Evolutionary conservation across 1,140 invertebrate species (phyloP), one percentile per base, ranked within the genome.

Genomic region (Camponotus pennsylvanicus): DNA sequence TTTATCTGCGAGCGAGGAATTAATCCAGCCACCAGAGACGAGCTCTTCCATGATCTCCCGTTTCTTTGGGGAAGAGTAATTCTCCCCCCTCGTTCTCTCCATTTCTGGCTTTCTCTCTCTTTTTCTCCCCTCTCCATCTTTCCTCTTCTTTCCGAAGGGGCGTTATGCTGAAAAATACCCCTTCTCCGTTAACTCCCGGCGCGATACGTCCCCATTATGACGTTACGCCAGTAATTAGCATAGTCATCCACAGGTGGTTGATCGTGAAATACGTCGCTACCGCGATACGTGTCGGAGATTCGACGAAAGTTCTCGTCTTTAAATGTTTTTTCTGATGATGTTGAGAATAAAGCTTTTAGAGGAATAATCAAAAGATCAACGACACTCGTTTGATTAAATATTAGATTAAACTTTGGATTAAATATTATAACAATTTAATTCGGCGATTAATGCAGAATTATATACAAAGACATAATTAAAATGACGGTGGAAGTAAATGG

Each of bases 231-330:
- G 86, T 91, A 91, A 91, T 91, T 91, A 91, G 87, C 90, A 91
- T 91, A 91, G 89, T 91, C 89, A 91, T 91, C 89, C 89, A 91
- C 89, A 91, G 89, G 89, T 91, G 89, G 89, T 91, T 91, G 89
- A 91, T 91, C 89, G 89, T 91, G 86, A 91, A 91, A 90, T 91
- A 90, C 83, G 88, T 90, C 82, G 86, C 59, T 40, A 64, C 73
- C 73, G 45, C 55, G 37, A 85, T 78, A 63, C 15, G 49, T 64
- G 49, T 27, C 27, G 27, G 27, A 1, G 27, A 1, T 27, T 27
- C 27, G 27, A 27, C 27, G 15, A 32, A 37, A 37, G n/a, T 45
- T 59, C 32, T 52, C 59, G 52, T 77, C n/a, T 49, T 78, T 76
- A 21, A 78, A 85, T 77, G 57, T 63, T 76, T 76, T 52, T 18